Evolutionary conservation across 1,140 invertebrate genomes (phyloP), one percentile per base, ranked within the genome.

Genomic region (Platyscapa corneri): DNA sequence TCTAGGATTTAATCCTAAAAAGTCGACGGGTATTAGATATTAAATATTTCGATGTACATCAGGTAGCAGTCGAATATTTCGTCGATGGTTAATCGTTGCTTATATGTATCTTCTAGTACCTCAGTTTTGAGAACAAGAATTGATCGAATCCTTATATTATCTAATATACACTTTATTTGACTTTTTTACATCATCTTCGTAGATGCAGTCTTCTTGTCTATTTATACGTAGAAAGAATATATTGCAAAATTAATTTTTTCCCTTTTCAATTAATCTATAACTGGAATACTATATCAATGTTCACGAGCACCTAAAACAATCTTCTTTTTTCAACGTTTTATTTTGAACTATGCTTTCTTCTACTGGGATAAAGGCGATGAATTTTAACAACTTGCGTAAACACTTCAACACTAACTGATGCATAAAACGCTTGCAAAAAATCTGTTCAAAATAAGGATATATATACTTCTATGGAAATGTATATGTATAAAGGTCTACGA

Each of bases 401-500:
- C 75, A 53, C 46, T 77, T 77, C 23, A 75, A 75, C 70, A 60
- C 70, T 82, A 75, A 72, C 8, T 76, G 49, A 76, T 72, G 70
- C 60, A 72, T 20, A 34, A 83, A 49, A 32, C n/a, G 32, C 72
- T 83, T 76, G 72, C 67, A 16, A 74, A 46, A 83, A 74, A 30
- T 83, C 16, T 42, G 16, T 64, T 77, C 60, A 20, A 83, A 83
- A 83, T 39, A 20, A 8, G n/a, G 46, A 32, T 14, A 42, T 64
- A 10, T 76, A 32, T 64, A 20, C 34, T 42, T 76, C 14, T 76
- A 64, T 83, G 82, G 37, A 37, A 83, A 83, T 42, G 14, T 60
- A 20, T 83, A 76, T 32, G 56, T 83, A 83, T 56, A 83, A 83
- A 77, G 56, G 37, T 49, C 74, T 77, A 65, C 14, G 16, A 82